Evolutionary conservation across 2,888 invertebrate species (phyloP), one percentile per base, ranked within the genome.

Genomic region (Dynastes hyllus): DNA sequence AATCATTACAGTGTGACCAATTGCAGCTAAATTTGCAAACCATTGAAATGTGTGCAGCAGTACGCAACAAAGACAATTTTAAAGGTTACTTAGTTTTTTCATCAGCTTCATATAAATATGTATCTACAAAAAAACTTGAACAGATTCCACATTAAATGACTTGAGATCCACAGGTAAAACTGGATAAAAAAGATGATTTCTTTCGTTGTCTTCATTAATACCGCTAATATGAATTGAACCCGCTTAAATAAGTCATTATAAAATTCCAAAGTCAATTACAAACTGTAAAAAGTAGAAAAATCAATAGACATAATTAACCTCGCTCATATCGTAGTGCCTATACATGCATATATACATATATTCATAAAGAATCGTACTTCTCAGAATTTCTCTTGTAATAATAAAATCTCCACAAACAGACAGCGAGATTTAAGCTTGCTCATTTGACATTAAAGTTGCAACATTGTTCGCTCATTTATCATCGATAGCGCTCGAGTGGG

Each of bases 391-490:
- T 45, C 45, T 8, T 45, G 11, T 45, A 45, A 45, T 2, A 22
- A 6, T 58, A 22, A 58, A 58, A 22, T 58, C 22, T 58, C 55
- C 22, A 58, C 55, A 22, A 58, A 22, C 22, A 58, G 22, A 58
- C 55, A 22, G n/a, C 5, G 27, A 58, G 22, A 58, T 16, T 22
- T 16, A 58, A 16, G 55, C n/a, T 58, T 58, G 22, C n/a, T 16
- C 53, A 27, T 70, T 53, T 70, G 70, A 70, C 70, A 70, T 70
- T 70, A 70, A 70, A 53, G 32, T 13, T 5, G 53, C 32, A n/a
- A 51, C 32, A n/a, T 29, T n/a, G 32, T 27, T 70, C 29, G 27
- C 5, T 55, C 70, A 53, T 70, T 70, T 70, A 53, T 70, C 70
- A 70, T 70, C n/a, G 37, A 50, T 45, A 45, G 16, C 50, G 45